Evolutionary conservation across 2,113 vertebrate genomes (phyloP).

Genomic region (Puntigrus tetrazona): DNA sequence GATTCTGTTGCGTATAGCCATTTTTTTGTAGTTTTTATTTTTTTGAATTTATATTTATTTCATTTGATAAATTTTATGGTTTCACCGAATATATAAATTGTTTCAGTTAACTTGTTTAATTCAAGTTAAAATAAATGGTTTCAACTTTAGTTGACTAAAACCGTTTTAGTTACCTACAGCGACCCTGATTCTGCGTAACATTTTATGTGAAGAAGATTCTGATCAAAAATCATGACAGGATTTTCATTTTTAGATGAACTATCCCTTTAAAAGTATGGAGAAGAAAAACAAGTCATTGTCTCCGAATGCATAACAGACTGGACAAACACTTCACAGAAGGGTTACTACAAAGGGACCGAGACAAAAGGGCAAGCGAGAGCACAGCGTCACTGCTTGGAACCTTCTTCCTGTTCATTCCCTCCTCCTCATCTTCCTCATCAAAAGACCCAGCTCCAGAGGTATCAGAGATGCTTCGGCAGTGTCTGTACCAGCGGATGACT

Average conservation of each 20-base stretch:
- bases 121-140: too few species aligned
- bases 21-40: neutral
- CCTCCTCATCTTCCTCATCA: constrained; percentile 70
- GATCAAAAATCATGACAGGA: neutral
- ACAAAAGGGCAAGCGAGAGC: constrained; percentile 56
- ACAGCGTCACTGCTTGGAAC: constrained; percentile 69
- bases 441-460: constrained; percentile 75
- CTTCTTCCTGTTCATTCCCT: constrained; percentile 67
- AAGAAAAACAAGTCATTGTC: constrained; percentile 13
- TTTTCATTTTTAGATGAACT: neutral
- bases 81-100: too few species aligned
- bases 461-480: constrained; percentile 68
- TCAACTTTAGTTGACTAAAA: too few species aligned
- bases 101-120: too few species aligned
- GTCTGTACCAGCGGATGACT: constrained; percentile 68
- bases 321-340: constrained; percentile 45
- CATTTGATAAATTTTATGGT: too few species aligned
- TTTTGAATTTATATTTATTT: neutral
- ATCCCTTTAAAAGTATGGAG: neutral
- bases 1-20: too few species aligned
- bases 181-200: neutral
- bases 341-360: constrained; percentile 45
- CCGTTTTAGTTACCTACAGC: too few species aligned
- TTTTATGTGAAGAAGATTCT: neutral
- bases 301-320: constrained; percentile 38